Evolutionary conservation across 2,888 invertebrate genomes (phyloP), one percentile per base, ranked within the genome.

Genomic region (Alsophila aescularia): DNA sequence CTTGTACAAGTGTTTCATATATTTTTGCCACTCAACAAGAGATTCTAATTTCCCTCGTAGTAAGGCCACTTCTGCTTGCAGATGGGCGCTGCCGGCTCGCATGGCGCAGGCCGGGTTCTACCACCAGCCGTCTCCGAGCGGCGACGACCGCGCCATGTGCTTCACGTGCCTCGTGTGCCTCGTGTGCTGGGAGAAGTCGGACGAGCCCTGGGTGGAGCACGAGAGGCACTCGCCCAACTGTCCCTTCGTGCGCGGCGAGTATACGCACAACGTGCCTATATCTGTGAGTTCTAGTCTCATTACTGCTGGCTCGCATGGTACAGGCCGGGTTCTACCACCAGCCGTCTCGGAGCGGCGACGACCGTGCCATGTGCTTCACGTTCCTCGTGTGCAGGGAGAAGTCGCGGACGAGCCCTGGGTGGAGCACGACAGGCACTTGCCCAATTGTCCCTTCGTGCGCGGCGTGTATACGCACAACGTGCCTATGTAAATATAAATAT

Each of bases 61-160:
- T 32, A 36, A 27, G 18, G 16, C 13, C 13, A 5, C 7, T 14
- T 14, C 10, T 42, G 42, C 13, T 41, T 43, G 34, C 75, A 97
- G 97, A 86, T 98, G 98, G 98, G 98, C 98, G 4, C 83, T 98
- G 53, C 98, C 98, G 0, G 97, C 97, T 70, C 97, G 97, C 78
- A 98, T 98, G 98, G 98, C 98, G 4, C 98, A 98, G 81, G 98
- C 98, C 1, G 98, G 98, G 12, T 98, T 98, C 87, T 98, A 98
- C 89, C 98, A 98, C 86, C 97, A 98, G 81, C 98, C 98, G 0
- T 96, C 97, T 49, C 93, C 95, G 2, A 94, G 95, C 21, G 98
- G 98, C 2, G 98, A 98, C 79, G 98, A 98, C 88, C 93, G 98
- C 61, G 98, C 98, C 6, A 96, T 98, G 96, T 98, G 98, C 81